These are phyloP conservation scores for Pseudobourletiella spinata DNA, from an alignment of 1,140 invertebrate genomes.

Conservation along the genomic window DNA sequence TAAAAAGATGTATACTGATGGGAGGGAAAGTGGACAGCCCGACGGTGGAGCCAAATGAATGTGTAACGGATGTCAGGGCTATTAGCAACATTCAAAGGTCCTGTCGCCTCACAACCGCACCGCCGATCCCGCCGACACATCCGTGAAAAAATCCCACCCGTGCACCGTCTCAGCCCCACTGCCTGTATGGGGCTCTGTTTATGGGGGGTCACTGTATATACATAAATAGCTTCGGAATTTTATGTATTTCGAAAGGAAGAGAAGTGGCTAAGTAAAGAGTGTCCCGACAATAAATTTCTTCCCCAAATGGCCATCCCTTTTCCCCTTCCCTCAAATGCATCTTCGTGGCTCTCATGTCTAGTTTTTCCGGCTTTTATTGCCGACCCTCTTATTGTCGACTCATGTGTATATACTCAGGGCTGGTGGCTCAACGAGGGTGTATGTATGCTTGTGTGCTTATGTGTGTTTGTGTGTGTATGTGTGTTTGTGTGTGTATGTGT, in stretches of 20 bases:
- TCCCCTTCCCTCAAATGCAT: neutral
- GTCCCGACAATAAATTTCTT: constrained; percentile 6
- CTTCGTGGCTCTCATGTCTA: neutral
- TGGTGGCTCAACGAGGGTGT: too few species aligned
- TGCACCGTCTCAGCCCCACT: neutral
- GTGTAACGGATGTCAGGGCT: constrained; percentile 19
- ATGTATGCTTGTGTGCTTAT: too few species aligned
- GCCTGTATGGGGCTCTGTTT: too few species aligned
- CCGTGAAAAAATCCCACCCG: neutral
- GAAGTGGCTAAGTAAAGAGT: constrained; percentile 11
- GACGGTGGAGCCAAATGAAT: constrained; percentile 14
- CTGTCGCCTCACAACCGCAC: neutral
- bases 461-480: too few species aligned
- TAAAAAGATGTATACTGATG: neutral
- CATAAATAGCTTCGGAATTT: neutral
- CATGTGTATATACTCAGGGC: too few species aligned
- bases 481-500: too few species aligned
- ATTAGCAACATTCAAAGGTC: constrained; percentile 24
- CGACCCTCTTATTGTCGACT: neutral
- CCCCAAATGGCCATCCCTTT: constrained; percentile 3
- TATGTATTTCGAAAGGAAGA: constrained; percentile 2
- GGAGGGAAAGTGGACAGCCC: neutral
- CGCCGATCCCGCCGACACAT: neutral
- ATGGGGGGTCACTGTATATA: neutral
- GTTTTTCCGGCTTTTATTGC: constrained; percentile 7